Evolutionary conservation across 2,888 invertebrate species (phyloP).

Genomic region (Hoplodrina ambigua): DNA sequence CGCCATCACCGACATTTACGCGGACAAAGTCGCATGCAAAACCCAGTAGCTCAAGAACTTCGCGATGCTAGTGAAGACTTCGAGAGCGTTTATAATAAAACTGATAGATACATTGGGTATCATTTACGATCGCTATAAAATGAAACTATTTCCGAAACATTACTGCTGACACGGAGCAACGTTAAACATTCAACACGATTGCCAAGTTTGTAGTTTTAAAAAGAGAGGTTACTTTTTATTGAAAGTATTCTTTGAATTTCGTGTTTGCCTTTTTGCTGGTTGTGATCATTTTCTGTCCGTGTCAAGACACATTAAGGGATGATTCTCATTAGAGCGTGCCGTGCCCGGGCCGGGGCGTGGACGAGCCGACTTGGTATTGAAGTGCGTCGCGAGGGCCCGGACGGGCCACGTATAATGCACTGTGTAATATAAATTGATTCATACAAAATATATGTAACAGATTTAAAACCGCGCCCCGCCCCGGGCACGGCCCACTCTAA

Average conservation of each 20-base stretch:
- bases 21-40: neutral
- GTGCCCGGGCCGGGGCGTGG: too few species aligned
- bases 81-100: slow-evolving; percentile 39
- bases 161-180: neutral
- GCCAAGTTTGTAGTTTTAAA: slow-evolving; percentile 43
- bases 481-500: too few species aligned
- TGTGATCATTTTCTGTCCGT: too few species aligned
- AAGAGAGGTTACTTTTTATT: slow-evolving; percentile 7
- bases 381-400: too few species aligned
- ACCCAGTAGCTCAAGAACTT: slow-evolving; percentile 10
- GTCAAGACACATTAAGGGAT: too few species aligned
- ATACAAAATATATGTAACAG: too few species aligned
- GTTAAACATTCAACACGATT: slow-evolving; percentile 13
- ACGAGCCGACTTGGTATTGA: too few species aligned
- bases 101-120: slow-evolving; percentile 36
- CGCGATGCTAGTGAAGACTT: neutral
- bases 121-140: slow-evolving; percentile 47
- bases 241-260: neutral
- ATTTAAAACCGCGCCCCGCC: too few species aligned
- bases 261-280: too few species aligned
- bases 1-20: neutral
- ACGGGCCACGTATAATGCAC: too few species aligned
- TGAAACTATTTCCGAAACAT: slow-evolving; percentile 34
- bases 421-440: too few species aligned
- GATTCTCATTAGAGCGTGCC: too few species aligned